Evolutionary conservation across 1,140 invertebrate genomes (phyloP), one percentile per base, ranked within the genome.

Genomic region (Zaprionus taronus): DNA sequence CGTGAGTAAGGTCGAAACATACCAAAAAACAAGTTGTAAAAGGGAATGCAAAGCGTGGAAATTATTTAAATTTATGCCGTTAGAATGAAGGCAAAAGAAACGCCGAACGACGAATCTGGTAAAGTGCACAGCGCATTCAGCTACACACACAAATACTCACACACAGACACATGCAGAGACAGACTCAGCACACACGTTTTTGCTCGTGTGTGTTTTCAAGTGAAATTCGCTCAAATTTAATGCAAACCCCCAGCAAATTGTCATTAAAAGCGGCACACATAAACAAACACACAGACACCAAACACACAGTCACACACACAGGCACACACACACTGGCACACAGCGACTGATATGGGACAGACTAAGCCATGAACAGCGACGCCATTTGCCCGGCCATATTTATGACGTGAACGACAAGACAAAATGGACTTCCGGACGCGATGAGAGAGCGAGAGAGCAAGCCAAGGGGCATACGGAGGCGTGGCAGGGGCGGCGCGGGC

Each of bases 361-460:
- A 72, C 83, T 84, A 79, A 70, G 74, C 84, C 72, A 78, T 87
- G 83, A 89, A 89, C 75, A 81, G 79, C 63, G 55, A 72, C 75
- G 85, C 81, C 84, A 89, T 89, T 89, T 71, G 71, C 76, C 66
- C 60, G 66, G 70, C 76, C 71, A 90, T 90, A 90, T 90, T 90
- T 90, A 90, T 90, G 85, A 90, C 83, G 85, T 90, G 85, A 90
- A 85, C 85, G 85, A 90, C 85, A 90, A 90, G 85, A 90, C 85
- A 90, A 90, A 90, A 90, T 90, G 85, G 81, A 90, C 85, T 90
- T 90, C 85, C 85, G 84, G 62, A 41, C 67, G 64, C 60, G 22
- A 56, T 58, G 28, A 51, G 49, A 28, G 38, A 20, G 60, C 44
- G 9, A 15, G 11, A 36, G 55, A 44, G 72, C 5, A n/a, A 55